Evolutionary conservation across 2,888 invertebrate species (phyloP).

Genomic region (Tenthredo notha): DNA sequence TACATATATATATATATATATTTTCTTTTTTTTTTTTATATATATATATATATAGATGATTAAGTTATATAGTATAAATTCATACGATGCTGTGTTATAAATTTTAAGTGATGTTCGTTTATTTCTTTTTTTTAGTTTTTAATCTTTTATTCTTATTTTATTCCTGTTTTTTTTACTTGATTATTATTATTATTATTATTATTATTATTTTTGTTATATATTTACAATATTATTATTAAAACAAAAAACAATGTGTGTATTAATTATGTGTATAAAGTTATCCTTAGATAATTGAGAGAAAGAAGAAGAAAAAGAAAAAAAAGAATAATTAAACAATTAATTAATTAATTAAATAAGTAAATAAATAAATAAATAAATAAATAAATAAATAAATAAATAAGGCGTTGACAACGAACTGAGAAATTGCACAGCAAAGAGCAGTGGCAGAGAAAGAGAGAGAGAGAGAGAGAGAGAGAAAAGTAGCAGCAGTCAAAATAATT

Average conservation of each 20-base stretch:
- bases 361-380: not conserved
- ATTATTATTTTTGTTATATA: not conserved
- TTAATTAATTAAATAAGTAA: not conserved
- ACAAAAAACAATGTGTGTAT: not conserved
- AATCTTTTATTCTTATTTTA: not conserved
- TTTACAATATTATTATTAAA: no score
- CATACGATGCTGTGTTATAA: conserved; percentile 19
- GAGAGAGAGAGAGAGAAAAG: not conserved
- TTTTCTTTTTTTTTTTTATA: not conserved
- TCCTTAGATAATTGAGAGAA: not conserved
- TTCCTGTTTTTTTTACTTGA: not conserved
- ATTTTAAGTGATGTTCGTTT: not conserved
- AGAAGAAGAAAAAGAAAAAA: no score
- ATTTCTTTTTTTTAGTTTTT: not conserved
- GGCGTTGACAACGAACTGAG: conserved; percentile 3
- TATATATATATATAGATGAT: not conserved
- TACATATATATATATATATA: not conserved
- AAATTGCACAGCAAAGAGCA: not conserved
- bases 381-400: not conserved
- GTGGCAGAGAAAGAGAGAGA: not conserved
- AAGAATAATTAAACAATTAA: not conserved
- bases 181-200: not conserved
- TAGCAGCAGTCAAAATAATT: not conserved
- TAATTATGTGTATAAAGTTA: no score
- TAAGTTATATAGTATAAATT: not conserved